phyloP scores from a whole-genome alignment of 2,113 vertebrate genomes.

The Microcebus murinus region DNA sequence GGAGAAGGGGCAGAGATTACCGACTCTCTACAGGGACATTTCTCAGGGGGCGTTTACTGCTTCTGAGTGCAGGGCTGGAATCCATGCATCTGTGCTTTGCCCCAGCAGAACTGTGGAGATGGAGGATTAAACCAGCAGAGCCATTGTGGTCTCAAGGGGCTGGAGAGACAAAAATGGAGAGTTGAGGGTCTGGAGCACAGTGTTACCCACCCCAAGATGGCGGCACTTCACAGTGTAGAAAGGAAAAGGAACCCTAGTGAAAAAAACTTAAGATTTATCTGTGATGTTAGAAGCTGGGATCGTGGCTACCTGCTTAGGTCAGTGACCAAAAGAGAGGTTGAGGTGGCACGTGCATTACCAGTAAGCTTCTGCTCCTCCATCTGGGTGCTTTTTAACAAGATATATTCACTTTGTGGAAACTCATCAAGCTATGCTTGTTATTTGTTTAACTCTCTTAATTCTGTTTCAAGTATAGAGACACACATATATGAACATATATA shows the following conservation, averaged over 20 bases:
- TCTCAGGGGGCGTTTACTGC: neutral
- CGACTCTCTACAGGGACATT: fast-evolving
- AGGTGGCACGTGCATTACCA: neutral
- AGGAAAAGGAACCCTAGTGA: neutral
- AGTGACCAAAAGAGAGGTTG: neutral
- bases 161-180: no score
- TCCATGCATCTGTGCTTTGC: fast-evolving
- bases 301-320: neutral
- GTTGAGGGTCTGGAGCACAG: fast-evolving
- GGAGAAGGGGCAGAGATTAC: neutral
- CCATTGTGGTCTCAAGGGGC: neutral
- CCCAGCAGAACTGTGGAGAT: neutral
- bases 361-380: neutral
- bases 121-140: no score
- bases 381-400: neutral
- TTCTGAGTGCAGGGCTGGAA: neutral
- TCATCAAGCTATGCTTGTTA: neutral
- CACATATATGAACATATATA: neutral
- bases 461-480: neutral
- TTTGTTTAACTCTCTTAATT: neutral
- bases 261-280: neutral
- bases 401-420: neutral
- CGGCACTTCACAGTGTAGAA: neutral
- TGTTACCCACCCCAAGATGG: no score
- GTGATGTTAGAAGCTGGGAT: neutral